Evolutionary conservation across 2,113 vertebrate genomes (phyloP).

Genomic region (Aspidoscelis tigris): DNA sequence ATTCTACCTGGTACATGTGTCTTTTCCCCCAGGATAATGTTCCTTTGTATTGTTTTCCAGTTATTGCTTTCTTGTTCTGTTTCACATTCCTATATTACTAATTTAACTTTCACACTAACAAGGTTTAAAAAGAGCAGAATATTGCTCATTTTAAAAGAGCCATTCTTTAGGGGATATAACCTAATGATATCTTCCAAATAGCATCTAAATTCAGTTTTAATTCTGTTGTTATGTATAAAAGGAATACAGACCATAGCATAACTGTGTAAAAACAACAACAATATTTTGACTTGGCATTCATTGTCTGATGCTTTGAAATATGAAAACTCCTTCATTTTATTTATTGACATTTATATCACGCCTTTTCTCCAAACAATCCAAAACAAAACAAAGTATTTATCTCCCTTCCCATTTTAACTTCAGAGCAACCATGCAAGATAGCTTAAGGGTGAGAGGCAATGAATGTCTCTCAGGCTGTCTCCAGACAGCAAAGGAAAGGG

Average conservation of each 20-base stretch:
- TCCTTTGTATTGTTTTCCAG: background rate
- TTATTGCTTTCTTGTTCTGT: background rate
- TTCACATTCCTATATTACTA: background rate
- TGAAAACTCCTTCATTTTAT: background rate
- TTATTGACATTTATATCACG: background rate
- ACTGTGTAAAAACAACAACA: background rate
- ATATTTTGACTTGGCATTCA: background rate
- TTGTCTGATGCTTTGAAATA: background rate
- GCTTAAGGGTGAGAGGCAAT: too few species aligned
- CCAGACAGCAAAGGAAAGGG: too few species aligned
- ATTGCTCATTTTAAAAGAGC: background rate
- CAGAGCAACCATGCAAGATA: too few species aligned
- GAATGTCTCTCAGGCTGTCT: too few species aligned
- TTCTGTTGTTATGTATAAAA: background rate
- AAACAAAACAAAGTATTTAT: too few species aligned
- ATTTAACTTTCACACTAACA: constrained; percentile 6
- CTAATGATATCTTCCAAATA: background rate
- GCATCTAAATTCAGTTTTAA: background rate
- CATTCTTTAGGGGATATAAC: background rate
- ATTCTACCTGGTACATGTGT: background rate
- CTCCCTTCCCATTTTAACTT: too few species aligned
- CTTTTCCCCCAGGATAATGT: background rate
- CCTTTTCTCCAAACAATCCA: too few species aligned
- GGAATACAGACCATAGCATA: background rate
- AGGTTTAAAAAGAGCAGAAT: background rate